phyloP scores from a whole-genome alignment of 2,113 vertebrate species.

The Leptocoma aspasia region DNA sequence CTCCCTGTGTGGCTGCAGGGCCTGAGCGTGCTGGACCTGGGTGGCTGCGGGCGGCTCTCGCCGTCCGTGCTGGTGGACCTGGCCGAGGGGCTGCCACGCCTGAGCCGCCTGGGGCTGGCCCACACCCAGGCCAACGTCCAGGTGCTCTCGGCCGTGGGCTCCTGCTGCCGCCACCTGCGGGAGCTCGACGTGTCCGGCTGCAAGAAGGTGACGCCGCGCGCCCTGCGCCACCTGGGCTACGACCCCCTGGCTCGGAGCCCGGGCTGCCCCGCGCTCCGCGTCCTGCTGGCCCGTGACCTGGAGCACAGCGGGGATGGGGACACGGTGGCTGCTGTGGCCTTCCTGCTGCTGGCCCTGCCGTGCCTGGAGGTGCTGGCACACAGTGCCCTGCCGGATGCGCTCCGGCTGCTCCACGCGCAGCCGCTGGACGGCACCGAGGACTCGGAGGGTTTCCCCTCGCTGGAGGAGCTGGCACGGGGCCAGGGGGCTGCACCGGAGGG shows the following conservation, averaged over 20 bases:
- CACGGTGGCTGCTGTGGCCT: not conserved
- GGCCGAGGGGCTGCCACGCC: not conserved
- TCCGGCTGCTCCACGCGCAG: not conserved
- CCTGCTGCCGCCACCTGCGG: not conserved
- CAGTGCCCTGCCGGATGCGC: fast-evolving
- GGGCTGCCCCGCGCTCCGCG: not conserved
- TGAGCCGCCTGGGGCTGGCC: conserved; percentile 28
- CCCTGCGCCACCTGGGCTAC: conserved; percentile 43
- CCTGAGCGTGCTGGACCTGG: conserved; percentile 48
- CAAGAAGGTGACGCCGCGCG: not conserved
- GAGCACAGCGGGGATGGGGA: fast-evolving
- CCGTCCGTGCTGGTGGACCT: not conserved
- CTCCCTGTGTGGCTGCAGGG: not conserved
- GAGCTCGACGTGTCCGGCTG: conserved; percentile 59
- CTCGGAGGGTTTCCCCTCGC: not conserved
- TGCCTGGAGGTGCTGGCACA: conserved; percentile 14
- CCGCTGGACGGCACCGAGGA: fast-evolving
- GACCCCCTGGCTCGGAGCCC: not conserved
- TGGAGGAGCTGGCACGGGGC: not conserved
- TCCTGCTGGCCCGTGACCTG: not conserved
- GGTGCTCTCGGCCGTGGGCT: conserved; percentile 48
- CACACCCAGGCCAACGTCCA: conserved; percentile 31
- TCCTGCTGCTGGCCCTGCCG: conserved; percentile 57
- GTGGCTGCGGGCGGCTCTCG: conserved; percentile 36
- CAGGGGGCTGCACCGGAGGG: fast-evolving